Conservation (phyloP, 2,797 vertebrate genomes). For the Champsocephalus gunnari region DNA sequence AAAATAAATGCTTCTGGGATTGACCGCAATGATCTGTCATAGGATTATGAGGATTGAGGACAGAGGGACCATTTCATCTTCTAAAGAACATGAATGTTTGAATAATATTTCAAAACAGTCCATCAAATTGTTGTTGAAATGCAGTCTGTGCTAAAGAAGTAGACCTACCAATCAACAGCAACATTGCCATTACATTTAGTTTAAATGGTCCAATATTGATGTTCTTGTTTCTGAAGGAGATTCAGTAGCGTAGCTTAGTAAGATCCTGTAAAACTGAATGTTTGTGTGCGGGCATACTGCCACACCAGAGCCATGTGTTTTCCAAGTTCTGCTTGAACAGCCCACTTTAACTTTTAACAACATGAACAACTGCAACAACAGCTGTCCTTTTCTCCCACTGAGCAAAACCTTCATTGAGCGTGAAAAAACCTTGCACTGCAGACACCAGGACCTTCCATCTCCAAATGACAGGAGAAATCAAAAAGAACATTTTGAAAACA, state of each 20-base stretch:
- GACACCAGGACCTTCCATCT: conserved; percentile 44
- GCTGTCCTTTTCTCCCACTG: background rate
- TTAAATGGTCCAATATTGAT: background rate
- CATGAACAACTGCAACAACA: conserved; percentile 1
- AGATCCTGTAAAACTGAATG: background rate
- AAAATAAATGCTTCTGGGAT: conserved; percentile 27
- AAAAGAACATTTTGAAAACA: conserved; percentile 34
- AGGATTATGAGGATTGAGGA: conserved; percentile 15
- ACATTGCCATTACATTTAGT: background rate
- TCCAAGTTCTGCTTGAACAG: conserved; percentile 8
- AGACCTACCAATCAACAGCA: background rate
- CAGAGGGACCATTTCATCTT: conserved; percentile 10
- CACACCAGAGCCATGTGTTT: conserved; percentile 11
- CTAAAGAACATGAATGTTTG: too few relatives aligned
- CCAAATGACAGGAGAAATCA: conserved; percentile 33
- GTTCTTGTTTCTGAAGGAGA: background rate
- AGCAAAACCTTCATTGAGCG: conserved; percentile 30
- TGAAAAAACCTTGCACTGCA: conserved; percentile 34
- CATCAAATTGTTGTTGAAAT: background rate
- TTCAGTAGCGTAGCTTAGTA: background rate
- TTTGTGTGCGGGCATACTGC: background rate
- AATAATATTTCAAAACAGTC: too few relatives aligned
- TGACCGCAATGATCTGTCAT: conserved; percentile 14
- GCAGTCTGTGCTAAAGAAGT: background rate
- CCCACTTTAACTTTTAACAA: conserved; percentile 8